phyloP scores from a whole-genome alignment of 2,888 invertebrate genomes.

The Epinotia brunnichana region DNA sequence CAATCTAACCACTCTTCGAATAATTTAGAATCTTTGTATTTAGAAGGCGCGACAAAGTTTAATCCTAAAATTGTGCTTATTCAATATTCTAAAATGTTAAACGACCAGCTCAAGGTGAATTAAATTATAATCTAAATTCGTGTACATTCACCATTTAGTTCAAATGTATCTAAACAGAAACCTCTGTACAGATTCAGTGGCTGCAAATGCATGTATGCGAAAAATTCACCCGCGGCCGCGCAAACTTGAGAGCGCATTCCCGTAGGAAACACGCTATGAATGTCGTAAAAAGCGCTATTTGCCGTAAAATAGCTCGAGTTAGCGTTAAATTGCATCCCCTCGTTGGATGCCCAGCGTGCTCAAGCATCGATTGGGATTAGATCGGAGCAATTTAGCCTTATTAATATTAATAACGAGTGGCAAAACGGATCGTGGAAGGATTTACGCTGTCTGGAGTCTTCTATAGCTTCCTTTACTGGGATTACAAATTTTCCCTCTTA shows the following conservation, averaged over 20 bases:
- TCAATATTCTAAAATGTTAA: no score
- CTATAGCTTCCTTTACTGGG: neutral
- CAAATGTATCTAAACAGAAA: no score
- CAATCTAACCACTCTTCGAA: no score
- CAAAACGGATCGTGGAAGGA: conserved; percentile 16
- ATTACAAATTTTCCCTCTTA: neutral
- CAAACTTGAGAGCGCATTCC: neutral
- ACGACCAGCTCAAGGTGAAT: no score
- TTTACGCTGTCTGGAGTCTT: neutral
- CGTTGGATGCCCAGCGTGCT: neutral
- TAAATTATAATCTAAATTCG: no score
- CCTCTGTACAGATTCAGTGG: no score
- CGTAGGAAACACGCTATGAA: neutral
- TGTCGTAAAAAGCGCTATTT: conserved; percentile 36
- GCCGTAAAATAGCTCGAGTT: conserved; percentile 41
- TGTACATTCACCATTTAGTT: no score
- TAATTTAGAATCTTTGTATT: no score
- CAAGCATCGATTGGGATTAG: conserved; percentile 24
- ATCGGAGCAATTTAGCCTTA: conserved; percentile 33
- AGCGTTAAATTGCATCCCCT: conserved; percentile 37
- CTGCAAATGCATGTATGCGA: neutral
- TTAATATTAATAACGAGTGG: conserved; percentile 37
- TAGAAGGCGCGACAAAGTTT: no score
- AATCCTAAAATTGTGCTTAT: no score
- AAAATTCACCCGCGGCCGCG: neutral